Evolutionary conservation across 1,140 invertebrate genomes (phyloP), one percentile per base, ranked within the genome.

Genomic region (Dendrolimus punctatus): DNA sequence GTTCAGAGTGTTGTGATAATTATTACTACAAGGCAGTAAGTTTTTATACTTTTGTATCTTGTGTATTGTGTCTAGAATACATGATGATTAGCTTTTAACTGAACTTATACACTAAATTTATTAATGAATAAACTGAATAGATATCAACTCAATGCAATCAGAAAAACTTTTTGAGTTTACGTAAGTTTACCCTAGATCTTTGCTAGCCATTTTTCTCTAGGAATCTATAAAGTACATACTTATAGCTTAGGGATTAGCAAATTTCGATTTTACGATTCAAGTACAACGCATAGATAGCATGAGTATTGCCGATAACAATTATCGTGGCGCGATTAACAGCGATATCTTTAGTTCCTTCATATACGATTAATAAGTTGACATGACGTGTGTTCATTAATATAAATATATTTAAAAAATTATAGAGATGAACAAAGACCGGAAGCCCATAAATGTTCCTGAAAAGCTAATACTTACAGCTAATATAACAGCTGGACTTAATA

Each of bases 231-330:
- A 23, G 23, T 23, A 23, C 23, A 23, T 23, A n/a, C 43, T 6
- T 9, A 45, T 9, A 6, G n/a, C 43, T 10, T n/a, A 7, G 1
- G 39, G 40, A 50, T 50, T 39, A 9, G 49, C 39, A 50, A 50
- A 50, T 50, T 41, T 39, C 47, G 39, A 49, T 38, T 39, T 41
- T 6, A 40, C 23, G 39, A 40, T 50, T 38, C n/a, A 40, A 50
- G 40, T 41, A 50, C 23, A 38, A 48, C 44, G 44, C 45, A 43
- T 52, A 63, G 68, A 71, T 71, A 71, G 53, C 39, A 40, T 54
- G 23, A 37, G 72, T 76, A 78, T 66, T 68, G 63, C 44, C 60
- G 77, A 78, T 78, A 78, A 78, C 69, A 77, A 77, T 80, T 78
- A 80, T 80, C 77, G 69, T 65, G 65, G 50, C 63, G 46, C 60